Conservation (phyloP, 2,888 invertebrate species). For the Ormia ochracea region DNA sequence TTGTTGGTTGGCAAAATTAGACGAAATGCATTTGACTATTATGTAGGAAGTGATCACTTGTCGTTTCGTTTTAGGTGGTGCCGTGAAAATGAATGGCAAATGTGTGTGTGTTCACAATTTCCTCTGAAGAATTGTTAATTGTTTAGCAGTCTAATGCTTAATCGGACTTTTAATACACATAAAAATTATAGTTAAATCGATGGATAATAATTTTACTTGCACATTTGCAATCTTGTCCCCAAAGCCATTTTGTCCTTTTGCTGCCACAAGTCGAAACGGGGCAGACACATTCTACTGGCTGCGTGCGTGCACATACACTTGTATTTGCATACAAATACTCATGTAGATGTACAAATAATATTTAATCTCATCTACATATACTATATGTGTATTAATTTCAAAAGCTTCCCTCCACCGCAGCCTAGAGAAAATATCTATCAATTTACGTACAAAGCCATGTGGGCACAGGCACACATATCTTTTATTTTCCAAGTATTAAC, state of each 20-base stretch:
- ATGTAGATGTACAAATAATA: not conserved
- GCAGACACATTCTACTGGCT: not conserved
- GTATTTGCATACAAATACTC: not conserved
- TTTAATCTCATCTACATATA: constrained; percentile 45
- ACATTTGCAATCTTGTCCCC: constrained; percentile 37
- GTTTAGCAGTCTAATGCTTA: not conserved
- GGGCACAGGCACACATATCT: not conserved
- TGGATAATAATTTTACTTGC: constrained; percentile 12
- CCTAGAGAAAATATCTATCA: not conserved
- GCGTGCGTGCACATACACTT: not conserved
- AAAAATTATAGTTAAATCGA: not conserved
- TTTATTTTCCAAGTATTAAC: constrained; percentile 38
- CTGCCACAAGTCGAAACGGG: constrained; percentile 24
- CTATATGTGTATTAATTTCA: not conserved
- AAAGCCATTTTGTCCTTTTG: constrained; percentile 63
- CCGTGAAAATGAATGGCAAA: constrained; percentile 53
- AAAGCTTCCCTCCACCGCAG: not conserved
- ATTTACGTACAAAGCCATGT: not conserved
- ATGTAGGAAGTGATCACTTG: constrained; percentile 51
- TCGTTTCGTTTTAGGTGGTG: constrained; percentile 44
- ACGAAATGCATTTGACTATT: not conserved
- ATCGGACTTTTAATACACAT: not conserved
- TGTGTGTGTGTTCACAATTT: constrained; percentile 48
- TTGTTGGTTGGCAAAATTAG: not conserved
- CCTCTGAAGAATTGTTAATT: no score